phyloP scores from a whole-genome alignment of 2,888 invertebrate genomes.

The Acanthosepion lycidas region DNA sequence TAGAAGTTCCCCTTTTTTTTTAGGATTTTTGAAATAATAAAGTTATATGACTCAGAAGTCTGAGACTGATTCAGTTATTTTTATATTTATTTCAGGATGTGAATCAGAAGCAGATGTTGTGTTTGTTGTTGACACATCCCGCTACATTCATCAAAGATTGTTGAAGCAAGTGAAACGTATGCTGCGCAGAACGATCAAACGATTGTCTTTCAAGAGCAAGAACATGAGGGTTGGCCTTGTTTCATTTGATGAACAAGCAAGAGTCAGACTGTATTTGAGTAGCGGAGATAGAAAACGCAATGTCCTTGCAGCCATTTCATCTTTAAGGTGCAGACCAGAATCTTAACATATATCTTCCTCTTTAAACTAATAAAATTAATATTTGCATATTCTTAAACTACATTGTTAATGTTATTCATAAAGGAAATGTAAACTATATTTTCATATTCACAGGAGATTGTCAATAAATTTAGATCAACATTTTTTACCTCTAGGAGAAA shows the following conservation, averaged over 20 bases:
- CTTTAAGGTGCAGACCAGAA: slow-evolving; percentile 61
- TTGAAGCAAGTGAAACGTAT: slow-evolving; percentile 64
- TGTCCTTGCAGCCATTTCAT: slow-evolving; percentile 60
- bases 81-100: slow-evolving; percentile 59
- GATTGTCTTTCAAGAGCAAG: slow-evolving; percentile 64
- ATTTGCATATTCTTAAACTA: too few relatives aligned
- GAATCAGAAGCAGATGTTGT: slow-evolving; percentile 65
- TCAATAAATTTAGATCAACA: too few relatives aligned
- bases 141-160: slow-evolving; percentile 64
- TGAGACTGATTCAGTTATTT: neutral
- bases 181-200: slow-evolving; percentile 62
- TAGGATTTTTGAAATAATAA: neutral
- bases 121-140: slow-evolving; percentile 69
- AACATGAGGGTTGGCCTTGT: slow-evolving; percentile 67
- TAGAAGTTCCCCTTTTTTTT: too few relatives aligned
- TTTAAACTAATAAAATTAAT: too few relatives aligned
- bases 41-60: neutral
- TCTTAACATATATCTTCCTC: neutral
- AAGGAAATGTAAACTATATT: too few relatives aligned
- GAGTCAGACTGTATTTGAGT: slow-evolving; percentile 57
- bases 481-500: too few relatives aligned
- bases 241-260: slow-evolving; percentile 62
- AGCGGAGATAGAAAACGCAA: slow-evolving; percentile 61
- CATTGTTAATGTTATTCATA: too few relatives aligned
- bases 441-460: too few relatives aligned